phyloP scores from a whole-genome alignment of 2,888 invertebrate species.

The Marasmarcha lunaedactyla region DNA sequence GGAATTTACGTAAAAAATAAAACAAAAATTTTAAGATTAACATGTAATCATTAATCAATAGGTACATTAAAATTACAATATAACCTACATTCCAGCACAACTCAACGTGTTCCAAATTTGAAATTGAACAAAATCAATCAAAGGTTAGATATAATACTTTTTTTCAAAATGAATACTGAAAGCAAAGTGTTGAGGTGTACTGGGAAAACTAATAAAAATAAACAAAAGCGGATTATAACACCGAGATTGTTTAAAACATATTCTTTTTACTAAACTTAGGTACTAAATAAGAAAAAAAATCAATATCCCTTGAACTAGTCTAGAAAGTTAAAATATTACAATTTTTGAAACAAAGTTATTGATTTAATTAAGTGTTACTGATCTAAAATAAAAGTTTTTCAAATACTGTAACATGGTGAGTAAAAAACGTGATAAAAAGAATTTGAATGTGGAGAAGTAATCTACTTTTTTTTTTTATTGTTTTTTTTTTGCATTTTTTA shows the following conservation, averaged over 20 bases:
- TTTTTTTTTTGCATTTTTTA: constrained; percentile 26
- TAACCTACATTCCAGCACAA: not conserved
- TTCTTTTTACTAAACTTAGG: constrained; percentile 5
- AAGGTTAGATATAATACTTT: constrained; percentile 15
- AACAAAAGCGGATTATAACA: not conserved
- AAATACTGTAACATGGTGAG: not conserved
- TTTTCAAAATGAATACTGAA: constrained; percentile 18
- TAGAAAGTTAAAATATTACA: constrained; percentile 2
- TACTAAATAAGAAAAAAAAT: constrained; percentile 2
- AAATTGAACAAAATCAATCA: not conserved
- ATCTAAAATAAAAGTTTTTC: no score
- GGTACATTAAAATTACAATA: constrained; percentile 33
- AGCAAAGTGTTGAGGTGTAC: constrained; percentile 4
- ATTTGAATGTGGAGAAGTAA: constrained; percentile 13
- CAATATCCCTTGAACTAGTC: not conserved
- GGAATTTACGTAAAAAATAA: constrained; percentile 14
- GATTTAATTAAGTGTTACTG: no score
- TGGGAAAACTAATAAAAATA: not conserved
- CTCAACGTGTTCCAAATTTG: not conserved
- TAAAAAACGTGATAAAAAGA: constrained; percentile 24
- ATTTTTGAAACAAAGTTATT: constrained; percentile 9
- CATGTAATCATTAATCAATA: constrained; percentile 29
- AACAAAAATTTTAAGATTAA: constrained; percentile 21
- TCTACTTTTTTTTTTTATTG: constrained; percentile 20
- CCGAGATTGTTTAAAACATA: no score